A percentile compares a stretch with the other conserved stretches of the same genome.
Conservation (phyloP, 2,888 invertebrate genomes). For the Xestia sexstrigata region DNA sequence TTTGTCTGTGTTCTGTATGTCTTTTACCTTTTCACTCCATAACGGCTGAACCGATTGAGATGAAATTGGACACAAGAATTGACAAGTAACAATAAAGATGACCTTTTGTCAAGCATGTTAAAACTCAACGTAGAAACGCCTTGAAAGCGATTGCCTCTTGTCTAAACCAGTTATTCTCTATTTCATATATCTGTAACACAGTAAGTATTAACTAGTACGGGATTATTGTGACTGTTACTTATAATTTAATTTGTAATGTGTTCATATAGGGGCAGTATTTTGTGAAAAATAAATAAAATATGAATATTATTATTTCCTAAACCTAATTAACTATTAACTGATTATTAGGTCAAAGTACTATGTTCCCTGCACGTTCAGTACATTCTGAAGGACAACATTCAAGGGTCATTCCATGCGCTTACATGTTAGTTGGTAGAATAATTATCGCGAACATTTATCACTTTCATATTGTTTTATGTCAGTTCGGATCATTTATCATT, state of each 20-base stretch:
- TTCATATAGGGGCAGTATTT: no score
- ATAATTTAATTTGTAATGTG: no score
- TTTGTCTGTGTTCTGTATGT: background rate
- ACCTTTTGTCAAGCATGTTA: background rate
- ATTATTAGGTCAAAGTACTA: background rate
- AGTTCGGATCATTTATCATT: constrained; percentile 76
- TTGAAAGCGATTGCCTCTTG: background rate
- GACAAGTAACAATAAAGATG: background rate
- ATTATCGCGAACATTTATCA: constrained; percentile 78
- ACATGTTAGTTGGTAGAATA: constrained; percentile 69
- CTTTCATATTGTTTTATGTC: constrained; percentile 76
- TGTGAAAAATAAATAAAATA: background rate
- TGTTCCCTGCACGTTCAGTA: constrained; percentile 25
- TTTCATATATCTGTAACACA: no score
- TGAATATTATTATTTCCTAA: background rate
- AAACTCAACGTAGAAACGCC: background rate
- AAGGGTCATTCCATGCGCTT: constrained; percentile 53
- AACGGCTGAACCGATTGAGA: background rate
- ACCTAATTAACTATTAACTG: background rate
- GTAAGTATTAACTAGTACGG: no score
- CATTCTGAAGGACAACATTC: constrained; percentile 40
- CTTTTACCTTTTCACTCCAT: background rate
- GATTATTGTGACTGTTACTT: no score
- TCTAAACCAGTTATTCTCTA: no score
- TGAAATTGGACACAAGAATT: background rate